Conservation (phyloP, 2,113 vertebrate species). For the Nettapus auritus region DNA sequence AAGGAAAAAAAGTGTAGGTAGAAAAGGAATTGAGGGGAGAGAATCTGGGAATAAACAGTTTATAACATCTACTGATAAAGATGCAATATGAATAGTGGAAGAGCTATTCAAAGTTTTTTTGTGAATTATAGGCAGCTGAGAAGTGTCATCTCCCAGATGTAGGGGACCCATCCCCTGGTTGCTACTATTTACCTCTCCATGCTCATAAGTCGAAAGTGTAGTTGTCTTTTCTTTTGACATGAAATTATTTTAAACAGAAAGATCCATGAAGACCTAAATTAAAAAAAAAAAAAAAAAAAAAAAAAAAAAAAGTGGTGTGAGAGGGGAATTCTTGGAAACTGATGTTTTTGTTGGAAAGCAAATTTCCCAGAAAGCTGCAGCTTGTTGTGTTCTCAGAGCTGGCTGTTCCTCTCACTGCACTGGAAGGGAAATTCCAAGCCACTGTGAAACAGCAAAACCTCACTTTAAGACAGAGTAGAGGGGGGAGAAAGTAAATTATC, state of each 20-base stretch:
- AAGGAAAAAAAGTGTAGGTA: background rate
- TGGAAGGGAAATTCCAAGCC: background rate
- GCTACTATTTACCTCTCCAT: background rate
- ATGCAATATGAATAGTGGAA: background rate
- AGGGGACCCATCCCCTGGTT: background rate
- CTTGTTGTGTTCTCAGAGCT: background rate
- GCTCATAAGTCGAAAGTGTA: background rate
- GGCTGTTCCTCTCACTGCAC: background rate
- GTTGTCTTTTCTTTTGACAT: background rate
- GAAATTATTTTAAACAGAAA: background rate
- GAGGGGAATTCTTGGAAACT: background rate
- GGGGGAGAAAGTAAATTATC: background rate
- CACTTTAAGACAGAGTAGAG: background rate
- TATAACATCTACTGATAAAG: background rate
- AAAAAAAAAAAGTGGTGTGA: background rate
- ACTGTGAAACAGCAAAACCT: background rate
- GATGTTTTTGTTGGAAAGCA: background rate
- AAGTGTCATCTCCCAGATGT: background rate
- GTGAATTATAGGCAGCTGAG: background rate
- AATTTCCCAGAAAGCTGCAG: background rate
- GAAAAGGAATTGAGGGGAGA: background rate
- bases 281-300: too few relatives aligned
- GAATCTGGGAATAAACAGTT: background rate
- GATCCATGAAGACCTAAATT: background rate
- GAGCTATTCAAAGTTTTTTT: background rate